Evolutionary conservation across 2,113 vertebrate genomes (phyloP), one percentile per base, ranked within the genome.

Genomic region (Carassius auratus): DNA sequence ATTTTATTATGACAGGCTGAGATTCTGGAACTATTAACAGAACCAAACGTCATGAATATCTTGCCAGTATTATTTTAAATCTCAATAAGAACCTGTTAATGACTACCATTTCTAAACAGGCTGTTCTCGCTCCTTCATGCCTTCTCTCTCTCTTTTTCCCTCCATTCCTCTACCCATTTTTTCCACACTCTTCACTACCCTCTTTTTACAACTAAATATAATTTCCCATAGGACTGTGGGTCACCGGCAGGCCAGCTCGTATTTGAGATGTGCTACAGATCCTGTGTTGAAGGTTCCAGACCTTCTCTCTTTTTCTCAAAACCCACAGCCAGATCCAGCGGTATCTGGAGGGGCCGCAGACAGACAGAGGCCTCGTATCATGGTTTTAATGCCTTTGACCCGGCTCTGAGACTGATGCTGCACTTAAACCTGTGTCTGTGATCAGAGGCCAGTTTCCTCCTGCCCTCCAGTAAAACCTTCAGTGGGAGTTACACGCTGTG

Each of bases 371-470:
- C 76, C 87, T 74, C 21, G 19, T 87, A 38, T 23, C 48, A 9
- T n/a, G 52, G 23, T 59, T 52, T 76, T 75, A 82, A 66, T 86
- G 33, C 5, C 48, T 23, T 73, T 81, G 84, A 81, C 77, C 77
- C 30, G 12, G 68, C 69, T n/a, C 36, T 80, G 23, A 74, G 76
- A 87, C 38, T 26, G 8, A 68, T 73, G 42, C 64, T 71, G 74
- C 38, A 38, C 68, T 66, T 33, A 50, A 76, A 52, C 77, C 23
- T 84, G 45, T 19, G 4, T 64, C 83, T 85, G n/a, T 74, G 76
- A 80, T 85, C 84, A 81, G 66, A 78, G 66, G 57, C 79, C 79
- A 73, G 81, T 83, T 73, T 57, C 81, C 68, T 83, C 66, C 30
- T 21, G 26, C 26, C 64, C 26, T 45, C 80, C 48, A 48, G 66